A percentile compares a stretch with the other conserved stretches of the same genome.
Evolutionary conservation across 2,113 vertebrate genomes (phyloP).

Genomic region (Plotosus lineatus): DNA sequence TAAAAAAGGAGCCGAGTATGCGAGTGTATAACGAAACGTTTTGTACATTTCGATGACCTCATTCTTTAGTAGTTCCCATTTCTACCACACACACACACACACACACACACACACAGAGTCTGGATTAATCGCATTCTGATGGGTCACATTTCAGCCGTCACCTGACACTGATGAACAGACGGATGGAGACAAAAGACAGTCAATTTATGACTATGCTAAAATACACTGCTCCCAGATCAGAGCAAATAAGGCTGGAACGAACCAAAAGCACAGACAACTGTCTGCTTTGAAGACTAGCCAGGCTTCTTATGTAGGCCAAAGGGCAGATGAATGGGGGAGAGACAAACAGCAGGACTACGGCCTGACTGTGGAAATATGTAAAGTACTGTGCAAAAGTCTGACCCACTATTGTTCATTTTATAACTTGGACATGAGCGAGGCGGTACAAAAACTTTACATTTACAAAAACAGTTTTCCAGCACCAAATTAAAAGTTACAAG

Average conservation of each 20-base stretch:
- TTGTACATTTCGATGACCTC: slow-evolving; percentile 27
- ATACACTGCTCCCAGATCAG: not conserved
- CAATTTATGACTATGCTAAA: not conserved
- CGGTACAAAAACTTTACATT: no score
- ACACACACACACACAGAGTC: not conserved
- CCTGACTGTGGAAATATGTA: not conserved
- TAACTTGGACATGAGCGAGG: no score
- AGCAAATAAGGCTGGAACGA: not conserved
- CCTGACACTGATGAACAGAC: not conserved
- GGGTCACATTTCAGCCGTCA: slow-evolving; percentile 21
- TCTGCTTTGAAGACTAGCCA: not conserved
- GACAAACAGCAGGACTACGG: not conserved
- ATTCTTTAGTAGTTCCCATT: not conserved
- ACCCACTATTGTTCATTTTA: no score
- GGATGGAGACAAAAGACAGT: not conserved
- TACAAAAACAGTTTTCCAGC: no score
- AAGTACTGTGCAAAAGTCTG: no score
- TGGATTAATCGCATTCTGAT: slow-evolving; percentile 15
- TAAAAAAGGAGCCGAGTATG: not conserved
- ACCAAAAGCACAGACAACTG: not conserved
- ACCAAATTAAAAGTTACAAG: no score
- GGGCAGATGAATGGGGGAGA: not conserved
- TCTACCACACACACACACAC: not conserved
- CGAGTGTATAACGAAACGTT: not conserved
- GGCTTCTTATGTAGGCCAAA: not conserved